Conservation (phyloP, 2,797 vertebrate genomes). For the Sebastes diaconus region DNA sequence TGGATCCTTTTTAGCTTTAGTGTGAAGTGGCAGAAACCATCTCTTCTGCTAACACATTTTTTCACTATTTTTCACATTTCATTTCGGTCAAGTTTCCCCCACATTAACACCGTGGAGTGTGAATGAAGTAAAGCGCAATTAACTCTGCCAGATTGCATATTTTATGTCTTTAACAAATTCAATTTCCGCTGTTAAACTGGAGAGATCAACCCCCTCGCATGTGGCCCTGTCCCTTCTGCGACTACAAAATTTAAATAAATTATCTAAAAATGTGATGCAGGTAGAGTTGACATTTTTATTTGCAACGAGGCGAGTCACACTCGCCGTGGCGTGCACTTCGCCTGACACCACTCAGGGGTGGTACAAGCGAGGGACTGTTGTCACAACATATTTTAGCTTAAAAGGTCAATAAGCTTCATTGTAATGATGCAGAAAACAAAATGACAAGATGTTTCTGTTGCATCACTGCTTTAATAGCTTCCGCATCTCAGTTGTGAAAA, state of each 20-base stretch:
- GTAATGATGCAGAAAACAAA: constrained; percentile 10
- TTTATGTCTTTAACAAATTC: neutral
- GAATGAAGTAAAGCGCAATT: constrained; percentile 3
- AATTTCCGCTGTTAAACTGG: neutral
- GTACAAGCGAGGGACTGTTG: neutral
- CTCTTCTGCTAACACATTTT: neutral
- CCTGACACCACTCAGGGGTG: neutral
- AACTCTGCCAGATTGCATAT: neutral
- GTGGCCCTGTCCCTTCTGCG: neutral
- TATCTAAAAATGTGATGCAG: neutral
- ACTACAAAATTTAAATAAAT: constrained; percentile 8
- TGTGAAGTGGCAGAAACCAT: constrained; percentile 17
- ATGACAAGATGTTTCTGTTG: constrained; percentile 18
- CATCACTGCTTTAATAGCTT: neutral
- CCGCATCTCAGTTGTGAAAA: constrained; percentile 3
- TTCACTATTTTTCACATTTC: neutral
- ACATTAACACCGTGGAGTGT: constrained; percentile 14
- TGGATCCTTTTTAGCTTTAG: constrained; percentile 21
- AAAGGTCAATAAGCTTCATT: constrained; percentile 55
- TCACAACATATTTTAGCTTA: constrained; percentile 40
- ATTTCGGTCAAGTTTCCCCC: neutral
- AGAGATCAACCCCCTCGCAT: neutral
- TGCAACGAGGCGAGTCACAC: neutral
- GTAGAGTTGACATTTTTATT: constrained; percentile 33
- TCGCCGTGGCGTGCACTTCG: too few species aligned